Conservation (phyloP, 1,140 invertebrate genomes). For the Pygmarrhopalites habei region DNA sequence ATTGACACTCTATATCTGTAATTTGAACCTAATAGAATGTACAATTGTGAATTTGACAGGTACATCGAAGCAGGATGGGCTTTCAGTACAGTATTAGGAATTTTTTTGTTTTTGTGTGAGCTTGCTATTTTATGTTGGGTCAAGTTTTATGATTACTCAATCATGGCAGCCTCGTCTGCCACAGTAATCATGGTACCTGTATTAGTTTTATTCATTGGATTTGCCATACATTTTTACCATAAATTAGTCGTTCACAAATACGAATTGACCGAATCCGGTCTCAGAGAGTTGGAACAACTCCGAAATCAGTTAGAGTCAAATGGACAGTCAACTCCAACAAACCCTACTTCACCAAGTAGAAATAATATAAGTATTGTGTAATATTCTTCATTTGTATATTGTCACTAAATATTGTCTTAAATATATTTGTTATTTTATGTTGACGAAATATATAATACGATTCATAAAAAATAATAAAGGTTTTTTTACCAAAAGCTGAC, state of each 20-base stretch:
- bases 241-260: constrained; percentile 75
- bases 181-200: constrained; percentile 85
- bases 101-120: constrained; percentile 67
- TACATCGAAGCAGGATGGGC: constrained; percentile 92
- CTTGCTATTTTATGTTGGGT: constrained; percentile 87
- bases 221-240: constrained; percentile 84
- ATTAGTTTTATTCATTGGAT: constrained; percentile 73
- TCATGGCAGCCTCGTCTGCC: constrained; percentile 69
- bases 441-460: too few species aligned
- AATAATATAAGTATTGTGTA: constrained; percentile 21
- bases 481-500: too few species aligned
- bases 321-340: not conserved
- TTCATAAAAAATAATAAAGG: too few species aligned
- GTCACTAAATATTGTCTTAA: too few species aligned
- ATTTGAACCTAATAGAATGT: not conserved
- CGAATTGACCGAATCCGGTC: constrained; percentile 48
- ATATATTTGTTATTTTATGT: too few species aligned
- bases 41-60: constrained; percentile 39
- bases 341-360: constrained; percentile 10
- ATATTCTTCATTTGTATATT: too few species aligned
- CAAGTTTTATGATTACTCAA: constrained; percentile 73
- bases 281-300: constrained; percentile 46
- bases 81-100: constrained; percentile 85
- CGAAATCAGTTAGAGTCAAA: constrained; percentile 38
- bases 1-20: not conserved